These are phyloP conservation scores for Labeo rohita DNA, from an alignment of 2,113 vertebrate genomes.

Conservation along the genomic window DNA sequence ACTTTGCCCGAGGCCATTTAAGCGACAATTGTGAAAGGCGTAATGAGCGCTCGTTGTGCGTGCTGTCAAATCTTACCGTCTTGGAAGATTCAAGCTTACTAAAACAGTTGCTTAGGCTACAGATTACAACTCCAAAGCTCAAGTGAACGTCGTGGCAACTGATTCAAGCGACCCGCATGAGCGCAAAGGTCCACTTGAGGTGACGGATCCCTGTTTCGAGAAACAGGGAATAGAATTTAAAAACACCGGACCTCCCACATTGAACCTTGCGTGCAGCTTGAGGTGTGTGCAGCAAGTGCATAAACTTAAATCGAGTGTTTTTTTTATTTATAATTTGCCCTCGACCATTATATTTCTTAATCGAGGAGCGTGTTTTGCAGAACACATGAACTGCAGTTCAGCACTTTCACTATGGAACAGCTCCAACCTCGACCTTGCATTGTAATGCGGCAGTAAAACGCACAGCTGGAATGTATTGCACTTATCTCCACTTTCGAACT, in stretches of 20 bases:
- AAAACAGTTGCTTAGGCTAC: conserved; percentile 54
- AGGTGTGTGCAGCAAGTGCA: conserved; percentile 67
- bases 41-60: conserved; percentile 48
- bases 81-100: conserved; percentile 75
- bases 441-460: conserved; percentile 59
- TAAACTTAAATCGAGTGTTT: conserved; percentile 54
- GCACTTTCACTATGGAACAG: conserved; percentile 76
- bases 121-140: conserved; percentile 46
- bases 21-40: conserved; percentile 51
- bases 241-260: conserved; percentile 55
- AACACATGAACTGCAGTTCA: conserved; percentile 72
- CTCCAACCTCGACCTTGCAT: conserved; percentile 66
- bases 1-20: conserved; percentile 79
- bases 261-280: conserved; percentile 65
- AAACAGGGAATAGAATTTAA: conserved; percentile 43
- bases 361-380: conserved; percentile 55
- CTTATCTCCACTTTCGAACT: conserved; percentile 64
- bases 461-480: conserved; percentile 73
- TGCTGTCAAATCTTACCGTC: conserved; percentile 73
- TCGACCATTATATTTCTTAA: conserved; percentile 37
- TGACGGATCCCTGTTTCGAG: conserved; percentile 26
- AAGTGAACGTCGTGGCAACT: conserved; percentile 43
- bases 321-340: conserved; percentile 10
- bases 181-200: conserved; percentile 14
- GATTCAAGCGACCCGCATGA: conserved; percentile 59